A percentile compares a stretch with the other conserved stretches of the same genome.
These are phyloP conservation scores for Gambusia affinis DNA, from an alignment of 2,113 vertebrate genomes.

Conservation along the genomic window DNA sequence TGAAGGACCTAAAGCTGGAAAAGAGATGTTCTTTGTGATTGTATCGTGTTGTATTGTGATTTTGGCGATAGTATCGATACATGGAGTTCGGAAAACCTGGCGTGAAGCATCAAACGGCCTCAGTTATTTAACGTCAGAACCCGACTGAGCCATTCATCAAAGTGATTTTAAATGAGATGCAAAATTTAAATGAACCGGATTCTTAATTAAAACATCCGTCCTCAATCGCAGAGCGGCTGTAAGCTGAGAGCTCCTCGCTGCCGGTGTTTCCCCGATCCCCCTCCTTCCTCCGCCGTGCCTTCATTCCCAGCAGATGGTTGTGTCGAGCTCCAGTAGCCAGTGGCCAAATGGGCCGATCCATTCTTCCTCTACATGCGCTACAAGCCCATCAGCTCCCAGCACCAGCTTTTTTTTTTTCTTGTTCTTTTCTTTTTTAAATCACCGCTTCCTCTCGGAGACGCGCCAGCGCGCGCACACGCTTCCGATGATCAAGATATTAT, in stretches of 20 bases:
- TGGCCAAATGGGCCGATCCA: conserved; percentile 84
- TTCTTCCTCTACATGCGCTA: conserved; percentile 69
- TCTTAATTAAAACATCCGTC: conserved; percentile 99
- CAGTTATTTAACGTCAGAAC: conserved; percentile 15
- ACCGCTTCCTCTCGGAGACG: conserved; percentile 41
- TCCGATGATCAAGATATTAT: conserved; percentile 35
- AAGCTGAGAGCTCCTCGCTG: conserved; percentile 87
- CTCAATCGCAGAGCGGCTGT: conserved; percentile 94
- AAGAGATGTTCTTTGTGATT: neutral
- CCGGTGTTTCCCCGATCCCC: conserved; percentile 54
- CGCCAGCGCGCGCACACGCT: neutral
- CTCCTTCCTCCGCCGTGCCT: conserved; percentile 63
- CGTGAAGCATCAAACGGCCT: neutral
- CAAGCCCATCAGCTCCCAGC: conserved; percentile 80
- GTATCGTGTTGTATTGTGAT: neutral
- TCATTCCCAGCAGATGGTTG: conserved; percentile 95
- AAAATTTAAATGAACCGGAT: conserved; percentile 87
- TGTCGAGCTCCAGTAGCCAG: conserved; percentile 77
- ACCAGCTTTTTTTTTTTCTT: conserved; percentile 74
- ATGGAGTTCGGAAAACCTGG: conserved; percentile 17
- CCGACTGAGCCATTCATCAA: conserved; percentile 75
- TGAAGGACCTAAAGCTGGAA: neutral
- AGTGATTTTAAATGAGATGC: conserved; percentile 96
- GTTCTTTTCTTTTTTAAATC: conserved; percentile 21
- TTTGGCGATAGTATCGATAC: neutral